A percentile compares a stretch with the other conserved stretches of the same genome.
These are phyloP conservation scores for Mimas tiliae DNA, from an alignment of 2,888 invertebrate genomes.

Conservation along the genomic window DNA sequence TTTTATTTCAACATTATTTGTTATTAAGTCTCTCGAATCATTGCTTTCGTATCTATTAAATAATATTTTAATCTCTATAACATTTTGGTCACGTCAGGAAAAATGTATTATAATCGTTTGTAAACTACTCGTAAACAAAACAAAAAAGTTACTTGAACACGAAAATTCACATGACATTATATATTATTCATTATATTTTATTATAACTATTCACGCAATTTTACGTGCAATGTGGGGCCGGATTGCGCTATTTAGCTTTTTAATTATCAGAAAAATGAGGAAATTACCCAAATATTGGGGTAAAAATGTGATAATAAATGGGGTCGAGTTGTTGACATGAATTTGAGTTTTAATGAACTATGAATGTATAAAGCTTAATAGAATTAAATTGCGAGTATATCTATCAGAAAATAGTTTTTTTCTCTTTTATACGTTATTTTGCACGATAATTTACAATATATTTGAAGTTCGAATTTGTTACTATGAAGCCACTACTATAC, in stretches of 20 bases:
- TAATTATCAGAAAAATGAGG: conserved; percentile 19
- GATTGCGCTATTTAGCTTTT: not conserved
- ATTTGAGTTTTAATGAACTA: not conserved
- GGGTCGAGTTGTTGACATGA: not conserved
- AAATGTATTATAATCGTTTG: too few relatives aligned
- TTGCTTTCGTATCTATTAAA: too few relatives aligned
- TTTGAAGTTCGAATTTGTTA: too few relatives aligned
- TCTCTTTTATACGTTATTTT: too few relatives aligned
- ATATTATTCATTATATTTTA: not conserved
- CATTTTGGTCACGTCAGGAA: too few relatives aligned
- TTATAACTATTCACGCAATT: conserved; percentile 4
- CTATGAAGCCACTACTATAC: too few relatives aligned
- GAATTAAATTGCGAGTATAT: too few relatives aligned
- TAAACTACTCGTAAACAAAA: not conserved
- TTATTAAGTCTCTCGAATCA: too few relatives aligned
- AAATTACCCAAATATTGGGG: not conserved
- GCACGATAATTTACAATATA: too few relatives aligned
- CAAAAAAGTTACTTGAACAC: conserved; percentile 4
- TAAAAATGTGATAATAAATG: not conserved
- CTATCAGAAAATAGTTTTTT: too few relatives aligned
- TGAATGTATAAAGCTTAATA: not conserved
- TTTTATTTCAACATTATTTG: too few relatives aligned
- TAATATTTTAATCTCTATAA: too few relatives aligned
- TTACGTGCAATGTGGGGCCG: not conserved
- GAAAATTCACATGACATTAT: not conserved